These are phyloP conservation scores for Acronicta leporina DNA, from an alignment of 2,888 invertebrate species.

Conservation along the genomic window DNA sequence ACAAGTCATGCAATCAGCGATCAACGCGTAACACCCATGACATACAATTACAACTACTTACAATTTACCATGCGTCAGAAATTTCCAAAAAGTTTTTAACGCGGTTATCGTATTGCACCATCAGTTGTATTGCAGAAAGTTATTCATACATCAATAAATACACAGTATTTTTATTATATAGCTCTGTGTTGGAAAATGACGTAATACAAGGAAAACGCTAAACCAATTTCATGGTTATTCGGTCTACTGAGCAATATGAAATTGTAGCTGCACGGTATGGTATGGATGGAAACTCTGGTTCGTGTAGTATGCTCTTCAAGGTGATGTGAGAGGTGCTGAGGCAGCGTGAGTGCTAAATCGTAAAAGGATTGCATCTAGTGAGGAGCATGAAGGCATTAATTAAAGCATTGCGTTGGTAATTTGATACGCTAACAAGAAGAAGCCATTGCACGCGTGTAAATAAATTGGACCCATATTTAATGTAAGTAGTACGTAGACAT, in stretches of 20 bases:
- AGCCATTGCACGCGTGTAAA: background rate
- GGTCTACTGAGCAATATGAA: background rate
- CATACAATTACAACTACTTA: background rate
- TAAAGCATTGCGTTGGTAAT: background rate
- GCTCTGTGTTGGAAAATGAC: conserved; percentile 17
- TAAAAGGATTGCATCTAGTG: conserved; percentile 16
- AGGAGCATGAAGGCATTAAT: conserved; percentile 2
- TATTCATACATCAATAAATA: conserved; percentile 4
- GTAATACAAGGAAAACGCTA: conserved; percentile 31
- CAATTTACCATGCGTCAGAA: background rate
- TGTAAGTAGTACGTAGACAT: no score
- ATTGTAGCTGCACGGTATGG: background rate
- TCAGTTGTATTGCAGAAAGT: conserved; percentile 4
- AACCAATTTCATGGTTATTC: conserved; percentile 9
- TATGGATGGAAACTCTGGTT: background rate
- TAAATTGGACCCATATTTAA: no score
- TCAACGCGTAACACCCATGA: background rate
- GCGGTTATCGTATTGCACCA: conserved; percentile 5
- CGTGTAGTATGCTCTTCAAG: conserved; percentile 16
- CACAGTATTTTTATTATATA: background rate
- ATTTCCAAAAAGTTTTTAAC: conserved; percentile 1
- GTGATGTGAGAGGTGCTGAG: conserved; percentile 17
- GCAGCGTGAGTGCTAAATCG: background rate
- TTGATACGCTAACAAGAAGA: background rate
- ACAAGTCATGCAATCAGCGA: background rate